phyloP scores from a whole-genome alignment of 2,113 vertebrate species.

The Neolamprologus sp. region DNA sequence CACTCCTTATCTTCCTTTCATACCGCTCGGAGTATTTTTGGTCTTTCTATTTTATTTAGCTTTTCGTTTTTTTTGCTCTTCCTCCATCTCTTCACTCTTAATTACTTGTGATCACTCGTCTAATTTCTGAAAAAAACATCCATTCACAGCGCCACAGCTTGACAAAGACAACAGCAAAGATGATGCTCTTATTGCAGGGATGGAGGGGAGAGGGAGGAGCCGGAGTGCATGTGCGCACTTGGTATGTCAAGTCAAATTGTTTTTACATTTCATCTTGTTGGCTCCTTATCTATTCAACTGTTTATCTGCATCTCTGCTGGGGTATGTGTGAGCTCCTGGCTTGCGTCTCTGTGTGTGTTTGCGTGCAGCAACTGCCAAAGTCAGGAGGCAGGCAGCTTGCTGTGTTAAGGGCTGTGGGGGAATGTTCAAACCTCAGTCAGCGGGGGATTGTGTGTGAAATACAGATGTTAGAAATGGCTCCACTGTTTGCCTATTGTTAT shows the following conservation, averaged over 20 bases:
- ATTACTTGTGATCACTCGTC: conserved; percentile 38
- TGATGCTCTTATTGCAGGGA: conserved; percentile 8
- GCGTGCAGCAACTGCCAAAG: conserved; percentile 39
- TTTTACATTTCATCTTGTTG: conserved; percentile 59
- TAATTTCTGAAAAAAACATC: conserved; percentile 8
- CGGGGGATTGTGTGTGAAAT: conserved; percentile 49
- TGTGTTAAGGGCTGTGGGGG: conserved; percentile 47
- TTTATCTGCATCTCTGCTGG: conserved; percentile 54
- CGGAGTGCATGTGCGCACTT: not conserved
- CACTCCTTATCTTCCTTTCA: not conserved
- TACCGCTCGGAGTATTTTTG: not conserved
- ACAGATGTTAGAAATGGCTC: conserved; percentile 58
- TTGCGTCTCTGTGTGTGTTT: conserved; percentile 27
- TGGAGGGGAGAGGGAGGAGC: not conserved
- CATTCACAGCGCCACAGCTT: conserved; percentile 15
- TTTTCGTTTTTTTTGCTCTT: not conserved
- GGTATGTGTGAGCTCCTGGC: conserved; percentile 30
- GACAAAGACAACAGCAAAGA: conserved; percentile 27
- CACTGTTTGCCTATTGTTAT: conserved; percentile 49
- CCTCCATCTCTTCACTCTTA: conserved; percentile 10
- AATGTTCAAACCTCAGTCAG: conserved; percentile 48
- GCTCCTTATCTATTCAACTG: conserved; percentile 56
- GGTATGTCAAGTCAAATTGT: conserved; percentile 63
- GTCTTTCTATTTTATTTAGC: not conserved
- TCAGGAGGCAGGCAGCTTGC: conserved; percentile 37